A percentile compares a stretch with the other conserved stretches of the same genome.
Conservation (phyloP, 2,888 invertebrate species). For the Dilophus febrilis region DNA sequence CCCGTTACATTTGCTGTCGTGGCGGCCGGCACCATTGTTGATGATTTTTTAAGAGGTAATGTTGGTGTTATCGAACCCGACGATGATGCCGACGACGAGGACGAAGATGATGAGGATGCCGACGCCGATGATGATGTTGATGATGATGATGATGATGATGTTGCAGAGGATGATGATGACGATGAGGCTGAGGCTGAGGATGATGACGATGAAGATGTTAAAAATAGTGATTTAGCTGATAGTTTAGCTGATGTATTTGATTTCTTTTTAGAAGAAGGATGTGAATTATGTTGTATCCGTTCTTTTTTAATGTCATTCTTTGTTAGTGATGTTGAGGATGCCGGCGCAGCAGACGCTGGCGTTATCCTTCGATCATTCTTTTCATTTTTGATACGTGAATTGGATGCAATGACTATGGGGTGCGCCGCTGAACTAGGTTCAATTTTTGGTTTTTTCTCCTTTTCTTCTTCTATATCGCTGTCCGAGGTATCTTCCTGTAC, state of each 20-base stretch:
- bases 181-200: no score
- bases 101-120: conserved; percentile 29
- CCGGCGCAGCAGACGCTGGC: conserved; percentile 10
- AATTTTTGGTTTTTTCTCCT: neutral
- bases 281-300: no score
- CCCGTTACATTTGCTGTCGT: neutral
- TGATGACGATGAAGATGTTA: neutral
- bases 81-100: conserved; percentile 11
- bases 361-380: neutral
- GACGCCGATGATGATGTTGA: conserved; percentile 10
- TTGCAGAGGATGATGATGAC: no score
- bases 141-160: no score
- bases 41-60: neutral
- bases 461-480: conserved; percentile 19
- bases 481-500: conserved; percentile 23
- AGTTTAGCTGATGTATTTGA: no score
- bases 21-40: neutral
- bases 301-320: no score
- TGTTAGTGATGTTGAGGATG: no score
- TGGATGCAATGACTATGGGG: no score
- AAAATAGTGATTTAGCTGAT: neutral
- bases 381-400: neutral
- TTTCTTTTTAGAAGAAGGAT: no score
- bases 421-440: no score
- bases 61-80: neutral